Percentiles rank a stretch among this genome's conserved stretches.
These are phyloP conservation scores for Liodrosophila aerea DNA, from an alignment of 2,888 invertebrate genomes.

Conservation along the genomic window DNA sequence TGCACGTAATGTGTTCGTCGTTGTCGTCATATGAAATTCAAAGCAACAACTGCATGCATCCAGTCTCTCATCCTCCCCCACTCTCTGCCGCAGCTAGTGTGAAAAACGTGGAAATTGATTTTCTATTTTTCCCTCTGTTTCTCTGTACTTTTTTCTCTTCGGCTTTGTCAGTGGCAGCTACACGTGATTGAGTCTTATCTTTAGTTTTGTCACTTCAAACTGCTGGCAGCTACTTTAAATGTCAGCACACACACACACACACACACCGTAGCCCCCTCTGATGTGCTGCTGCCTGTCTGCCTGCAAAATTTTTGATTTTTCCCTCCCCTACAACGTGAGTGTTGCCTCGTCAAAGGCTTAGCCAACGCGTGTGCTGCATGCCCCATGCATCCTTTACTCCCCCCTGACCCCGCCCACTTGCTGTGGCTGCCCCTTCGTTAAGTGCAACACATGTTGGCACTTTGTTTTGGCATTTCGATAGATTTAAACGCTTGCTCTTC, in stretches of 20 bases:
- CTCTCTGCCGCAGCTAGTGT: conserved; percentile 26
- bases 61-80: conserved; percentile 27
- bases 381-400: background rate
- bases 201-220: conserved; percentile 75
- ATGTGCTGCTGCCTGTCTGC: conserved; percentile 47
- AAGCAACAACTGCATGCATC: conserved; percentile 76
- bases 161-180: conserved; percentile 65
- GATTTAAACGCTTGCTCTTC: conserved; percentile 49
- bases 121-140: conserved; percentile 64
- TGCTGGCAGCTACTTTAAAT: conserved; percentile 76
- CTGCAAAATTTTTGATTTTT: conserved; percentile 47
- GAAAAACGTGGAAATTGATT: conserved; percentile 74
- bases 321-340: conserved; percentile 27
- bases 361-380: conserved; percentile 50
- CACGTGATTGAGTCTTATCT: conserved; percentile 76
- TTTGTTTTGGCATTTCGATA: conserved; percentile 66
- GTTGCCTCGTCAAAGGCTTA: conserved; percentile 65
- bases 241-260: conserved; percentile 71
- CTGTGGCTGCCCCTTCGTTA: conserved; percentile 42
- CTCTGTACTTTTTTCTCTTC: conserved; percentile 25
- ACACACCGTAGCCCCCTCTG: conserved; percentile 22
- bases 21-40: conserved; percentile 63
- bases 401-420: conserved; percentile 4
- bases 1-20: conserved; percentile 29
- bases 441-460: conserved; percentile 77